Conservation (phyloP, 2,113 vertebrate species). For the Cercocebus atys region DNA sequence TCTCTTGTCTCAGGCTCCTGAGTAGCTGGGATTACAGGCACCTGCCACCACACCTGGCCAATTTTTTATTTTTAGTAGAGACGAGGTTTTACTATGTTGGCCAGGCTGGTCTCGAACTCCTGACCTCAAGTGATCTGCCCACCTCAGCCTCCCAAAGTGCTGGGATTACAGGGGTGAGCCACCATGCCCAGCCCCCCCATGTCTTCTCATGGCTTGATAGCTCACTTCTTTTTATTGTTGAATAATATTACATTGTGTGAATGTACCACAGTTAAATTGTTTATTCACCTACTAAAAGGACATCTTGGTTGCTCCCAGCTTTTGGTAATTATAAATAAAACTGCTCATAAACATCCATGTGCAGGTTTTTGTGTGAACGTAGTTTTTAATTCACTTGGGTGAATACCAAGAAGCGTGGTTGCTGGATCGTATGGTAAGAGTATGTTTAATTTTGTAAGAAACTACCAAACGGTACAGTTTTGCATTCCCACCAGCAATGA, state of each 20-base stretch:
- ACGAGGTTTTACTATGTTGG: too few species aligned
- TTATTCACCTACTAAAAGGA: neutral
- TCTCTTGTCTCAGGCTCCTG: too few species aligned
- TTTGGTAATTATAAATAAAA: neutral
- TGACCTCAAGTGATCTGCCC: too few species aligned
- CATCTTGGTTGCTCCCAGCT: neutral
- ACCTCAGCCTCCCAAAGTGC: too few species aligned
- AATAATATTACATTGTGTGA: neutral
- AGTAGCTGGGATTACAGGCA: too few species aligned
- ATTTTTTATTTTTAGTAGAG: too few species aligned
- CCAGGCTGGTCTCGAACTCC: too few species aligned
- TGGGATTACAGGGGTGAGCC: too few species aligned
- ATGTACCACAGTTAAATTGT: neutral
- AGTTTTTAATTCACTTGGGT: constrained; percentile 8
- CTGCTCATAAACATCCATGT: neutral
- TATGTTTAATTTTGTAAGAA: neutral
- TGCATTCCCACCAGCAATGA: neutral
- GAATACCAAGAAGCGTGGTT: neutral
- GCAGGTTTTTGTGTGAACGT: neutral
- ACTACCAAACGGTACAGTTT: neutral
- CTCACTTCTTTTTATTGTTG: neutral
- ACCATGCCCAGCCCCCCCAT: neutral
- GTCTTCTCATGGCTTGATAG: neutral
- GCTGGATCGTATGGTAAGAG: neutral
- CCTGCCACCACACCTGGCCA: too few species aligned